Base-by-base conservation (phyloP, 2,888 invertebrate genomes). In the Erebia palarica region DNA sequence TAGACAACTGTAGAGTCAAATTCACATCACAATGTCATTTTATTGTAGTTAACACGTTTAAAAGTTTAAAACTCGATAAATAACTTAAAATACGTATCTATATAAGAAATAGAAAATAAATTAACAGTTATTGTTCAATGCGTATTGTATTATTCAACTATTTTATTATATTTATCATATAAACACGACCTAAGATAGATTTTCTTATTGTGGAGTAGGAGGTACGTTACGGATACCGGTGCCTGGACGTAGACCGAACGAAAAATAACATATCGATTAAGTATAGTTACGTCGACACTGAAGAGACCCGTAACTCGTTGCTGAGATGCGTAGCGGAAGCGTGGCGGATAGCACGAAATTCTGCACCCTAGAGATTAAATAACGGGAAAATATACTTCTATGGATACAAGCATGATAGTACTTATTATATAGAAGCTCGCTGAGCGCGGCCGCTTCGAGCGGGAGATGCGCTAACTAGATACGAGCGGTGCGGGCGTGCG, bases 91-190 rank as follows among this genome's bases (percentile, higher is more conserved):
- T 84, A 86, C 84, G 84, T 81, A 84, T 82, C 80, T 79, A 78
- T 79, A 83, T 36, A 47, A 81, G 85, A 84, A 76, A 86, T 85
- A 88, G 83, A 87, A 86, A 92, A 92, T 92, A 92, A 92, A 91
- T 92, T 89, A 92, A 91, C 90, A 91, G 89, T 92, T 90, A 88
- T 91, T 85, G 89, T 92, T 90, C 90, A 89, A 90, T 88, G 89
- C 86, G 83, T 84, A 86, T 36, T 36, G 83, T 86, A 86, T 88
- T 89, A 90, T 84, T 83, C 82, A 84, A 85, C 85, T 87, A 89
- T 87, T 87, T 84, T 78, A 85, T 86, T 86, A 86, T 83, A 83
- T 84, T 85, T 83, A 87, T 84, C 16, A 81, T 61, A 85, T 85
- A 87, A 86, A 91, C 89, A 88, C 90, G 85, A 85, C 88, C 89